phyloP scores from a whole-genome alignment of 2,113 vertebrate species.

The Antechinus flavipes region DNA sequence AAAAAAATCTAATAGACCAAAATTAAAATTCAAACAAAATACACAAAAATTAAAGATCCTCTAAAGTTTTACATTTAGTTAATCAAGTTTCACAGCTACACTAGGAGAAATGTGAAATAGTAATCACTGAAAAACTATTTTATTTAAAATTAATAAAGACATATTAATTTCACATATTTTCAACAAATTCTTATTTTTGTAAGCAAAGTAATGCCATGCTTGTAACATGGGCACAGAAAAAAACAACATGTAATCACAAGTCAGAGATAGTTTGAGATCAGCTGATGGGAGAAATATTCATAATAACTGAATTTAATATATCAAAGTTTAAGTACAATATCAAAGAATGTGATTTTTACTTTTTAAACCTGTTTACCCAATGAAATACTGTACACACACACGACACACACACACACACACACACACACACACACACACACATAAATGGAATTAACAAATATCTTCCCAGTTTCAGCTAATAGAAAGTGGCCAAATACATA shows the following conservation, averaged over 20 bases:
- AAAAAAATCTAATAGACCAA: slow-evolving; percentile 7
- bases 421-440: not conserved
- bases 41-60: not conserved
- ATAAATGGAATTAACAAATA: not conserved
- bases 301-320: not conserved
- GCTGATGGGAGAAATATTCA: not conserved
- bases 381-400: slow-evolving; percentile 10
- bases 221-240: not conserved
- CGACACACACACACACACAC: too few species aligned
- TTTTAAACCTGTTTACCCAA: not conserved
- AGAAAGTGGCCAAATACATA: not conserved
- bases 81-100: slow-evolving; percentile 1
- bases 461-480: not conserved
- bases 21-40: not conserved
- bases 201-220: not conserved
- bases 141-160: not conserved
- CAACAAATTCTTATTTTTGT: not conserved
- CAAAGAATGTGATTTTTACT: not conserved
- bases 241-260: not conserved
- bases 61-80: not conserved
- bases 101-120: not conserved
- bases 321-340: not conserved
- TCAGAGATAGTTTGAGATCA: not conserved
- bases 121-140: slow-evolving; percentile 39
- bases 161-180: not conserved